Base-by-base conservation (phyloP, 2,888 invertebrate genomes). In the Ceriagrion tenellum region DNA sequence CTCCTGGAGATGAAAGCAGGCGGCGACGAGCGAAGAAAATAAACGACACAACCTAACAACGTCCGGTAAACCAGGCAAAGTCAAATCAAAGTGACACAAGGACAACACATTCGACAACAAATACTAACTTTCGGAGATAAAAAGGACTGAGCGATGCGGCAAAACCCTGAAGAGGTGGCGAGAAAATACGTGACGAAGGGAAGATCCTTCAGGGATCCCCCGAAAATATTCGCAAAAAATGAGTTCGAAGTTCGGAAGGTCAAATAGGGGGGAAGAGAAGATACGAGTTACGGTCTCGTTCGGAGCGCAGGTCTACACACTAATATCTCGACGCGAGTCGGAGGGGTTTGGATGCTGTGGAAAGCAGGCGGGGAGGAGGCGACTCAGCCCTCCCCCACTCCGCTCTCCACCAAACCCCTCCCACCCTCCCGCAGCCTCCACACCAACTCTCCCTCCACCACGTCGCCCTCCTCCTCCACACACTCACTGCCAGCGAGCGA, bases 261-360 rank as follows among this genome's bases (percentile, higher is more conserved):
- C 89, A 55, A 89, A 55, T 26, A 13, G 89, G 47, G 47, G 47
- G 55, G 89, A 55, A 55, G 89, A 55, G 89, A 55, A 55, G 89
- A 55, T 55, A 30, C 47, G 18, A 55, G 55, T 89, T 59, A 55
- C 81, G 30, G 81, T 81, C 30, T 89, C 89, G 89, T 89, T 89
- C 89, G 89, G 26, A 89, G 89, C 89, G 55, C 89, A 55, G 89
- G 89, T 55, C 89, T 89, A 89, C 47, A 89, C 89, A 47, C 89
- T 89, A 89, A 47, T 47, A 89, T 89, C 89, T 20, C 81, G 81
- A 35, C 81, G 12, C 81, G 81, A 81, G 81, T 81, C 81, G 81
- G 81, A 18, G 18, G 35, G 35, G 89, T 13, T 35, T 40, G 47
- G 40, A 16, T n/a, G 89, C 13, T 55, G 55, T 10, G 8, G 13